Base-by-base conservation (phyloP, 1,140 invertebrate species). In the Hylaeus volcanicus region DNA sequence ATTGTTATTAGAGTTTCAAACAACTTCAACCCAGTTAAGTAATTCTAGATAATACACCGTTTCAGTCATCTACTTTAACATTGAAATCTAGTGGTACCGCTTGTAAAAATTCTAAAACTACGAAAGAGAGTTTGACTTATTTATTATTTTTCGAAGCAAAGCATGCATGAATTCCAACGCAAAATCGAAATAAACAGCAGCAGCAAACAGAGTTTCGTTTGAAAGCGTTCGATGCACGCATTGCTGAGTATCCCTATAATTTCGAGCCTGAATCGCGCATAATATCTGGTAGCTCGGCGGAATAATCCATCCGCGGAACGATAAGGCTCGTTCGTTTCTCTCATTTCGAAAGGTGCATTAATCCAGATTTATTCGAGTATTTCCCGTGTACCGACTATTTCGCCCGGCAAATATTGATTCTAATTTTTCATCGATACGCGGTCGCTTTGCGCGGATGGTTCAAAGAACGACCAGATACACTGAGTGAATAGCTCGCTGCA, bases 191-290 rank as follows among this genome's bases (percentile, higher is more conserved):
- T 65, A 65, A 70, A 43, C 72, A 26, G 2, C 70, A 70, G 48
- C 72, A 26, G 2, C 77, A 64, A 64, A 83, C 83, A 6, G 45
- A 45, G 6, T 6, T 26, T 26, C 26, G 26, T 26, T 26, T 26
- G 26, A 26, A 6, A 45, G 45, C 45, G 45, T 4, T 45, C 45
- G 45, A 26, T 26, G 26, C 26, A 26, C 26, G 26, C 26, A 26
- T 26, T 26, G 26, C 26, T 26, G 26, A 26, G 26, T 80, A 83
- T 85, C 79, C 53, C 12, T 69, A 45, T 55, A 73, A 83, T 83
- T 73, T 55, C 72, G 61, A 45, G 66, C 8, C 37, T 53, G 60
- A 72, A 75, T 79, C 65, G 61, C 66, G 63, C 14, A 65, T 75
- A 80, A 80, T 78, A 75, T 53, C 77, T 69, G 45, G 26, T 70